Conservation (phyloP, 64 coral and sea anemone genomes). For the Acropora yongei region DNA sequence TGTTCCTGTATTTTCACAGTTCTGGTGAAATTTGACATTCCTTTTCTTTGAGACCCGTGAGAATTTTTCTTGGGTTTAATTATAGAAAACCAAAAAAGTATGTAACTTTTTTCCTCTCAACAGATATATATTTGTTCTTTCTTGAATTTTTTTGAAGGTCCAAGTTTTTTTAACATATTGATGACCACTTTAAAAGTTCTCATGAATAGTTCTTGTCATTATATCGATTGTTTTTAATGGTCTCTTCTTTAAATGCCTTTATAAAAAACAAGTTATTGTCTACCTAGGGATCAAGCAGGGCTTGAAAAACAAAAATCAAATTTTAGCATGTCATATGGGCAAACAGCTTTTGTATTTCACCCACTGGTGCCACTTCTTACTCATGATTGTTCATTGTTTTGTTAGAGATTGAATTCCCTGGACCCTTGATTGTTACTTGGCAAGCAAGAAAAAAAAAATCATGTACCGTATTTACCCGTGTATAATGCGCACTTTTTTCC, state of each 20-base stretch:
- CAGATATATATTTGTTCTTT: background rate
- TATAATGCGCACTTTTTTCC: too few species aligned
- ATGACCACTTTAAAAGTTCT: background rate
- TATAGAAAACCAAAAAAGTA: background rate
- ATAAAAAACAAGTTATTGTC: slow-evolving; percentile 10
- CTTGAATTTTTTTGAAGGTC: background rate
- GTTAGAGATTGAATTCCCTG: slow-evolving; percentile 2
- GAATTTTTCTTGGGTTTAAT: too few species aligned
- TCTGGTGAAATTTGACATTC: too few species aligned
- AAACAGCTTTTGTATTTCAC: slow-evolving; percentile 19
- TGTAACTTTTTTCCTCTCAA: slow-evolving; percentile 16
- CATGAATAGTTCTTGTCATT: background rate
- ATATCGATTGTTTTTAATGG: background rate
- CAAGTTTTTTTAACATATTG: slow-evolving; percentile 1
- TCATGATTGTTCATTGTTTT: background rate
- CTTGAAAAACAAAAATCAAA: background rate
- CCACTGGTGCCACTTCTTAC: background rate
- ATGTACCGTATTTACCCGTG: too few species aligned
- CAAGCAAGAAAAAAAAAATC: background rate
- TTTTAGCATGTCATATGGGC: background rate
- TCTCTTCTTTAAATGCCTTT: slow-evolving; percentile 9
- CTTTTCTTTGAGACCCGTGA: too few species aligned
- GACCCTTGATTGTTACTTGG: slow-evolving; percentile 5
- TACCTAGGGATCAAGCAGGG: background rate
- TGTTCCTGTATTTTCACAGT: too few species aligned